These are phyloP conservation scores for Mnemiopsis leidyi DNA, from an alignment of 37 sponge, comb jelly and placozoan species.

Conservation along the genomic window DNA sequence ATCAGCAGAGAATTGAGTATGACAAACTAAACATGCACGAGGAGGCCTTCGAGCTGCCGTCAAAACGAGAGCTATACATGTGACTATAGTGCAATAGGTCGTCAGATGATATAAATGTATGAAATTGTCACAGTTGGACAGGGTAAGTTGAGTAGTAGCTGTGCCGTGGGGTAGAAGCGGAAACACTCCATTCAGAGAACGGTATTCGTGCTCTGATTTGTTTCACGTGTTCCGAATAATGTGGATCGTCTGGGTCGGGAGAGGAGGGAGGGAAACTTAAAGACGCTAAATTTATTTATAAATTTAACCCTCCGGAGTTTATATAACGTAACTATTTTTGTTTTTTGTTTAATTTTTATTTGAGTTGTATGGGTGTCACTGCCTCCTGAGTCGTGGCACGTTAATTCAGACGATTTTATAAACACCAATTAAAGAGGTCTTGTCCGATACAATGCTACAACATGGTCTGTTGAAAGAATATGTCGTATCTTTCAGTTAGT, in stretches of 20 bases:
- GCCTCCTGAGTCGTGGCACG: not conserved
- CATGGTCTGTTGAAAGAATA: no score
- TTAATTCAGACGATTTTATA: not conserved
- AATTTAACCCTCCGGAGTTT: not conserved
- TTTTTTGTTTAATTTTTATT: not conserved
- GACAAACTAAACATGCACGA: not conserved
- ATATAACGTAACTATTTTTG: not conserved
- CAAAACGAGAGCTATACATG: slow-evolving; percentile 57
- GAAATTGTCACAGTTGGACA: not conserved
- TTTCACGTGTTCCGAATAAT: no score
- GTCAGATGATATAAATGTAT: not conserved
- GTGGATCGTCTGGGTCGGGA: not conserved
- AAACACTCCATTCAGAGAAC: no score
- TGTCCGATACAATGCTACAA: no score
- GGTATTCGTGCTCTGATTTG: no score
- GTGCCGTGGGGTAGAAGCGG: not conserved
- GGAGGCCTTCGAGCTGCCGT: slow-evolving; percentile 46
- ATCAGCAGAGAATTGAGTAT: slow-evolving; percentile 42
- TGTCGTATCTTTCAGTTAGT: no score
- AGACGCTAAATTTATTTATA: not conserved
- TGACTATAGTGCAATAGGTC: slow-evolving; percentile 7
- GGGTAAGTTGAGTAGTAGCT: not conserved
- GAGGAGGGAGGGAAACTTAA: not conserved
- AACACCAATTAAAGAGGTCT: no score
- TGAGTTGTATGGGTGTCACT: no score